phyloP scores from a whole-genome alignment of 1,140 invertebrate species.

The Hyles vespertilio region DNA sequence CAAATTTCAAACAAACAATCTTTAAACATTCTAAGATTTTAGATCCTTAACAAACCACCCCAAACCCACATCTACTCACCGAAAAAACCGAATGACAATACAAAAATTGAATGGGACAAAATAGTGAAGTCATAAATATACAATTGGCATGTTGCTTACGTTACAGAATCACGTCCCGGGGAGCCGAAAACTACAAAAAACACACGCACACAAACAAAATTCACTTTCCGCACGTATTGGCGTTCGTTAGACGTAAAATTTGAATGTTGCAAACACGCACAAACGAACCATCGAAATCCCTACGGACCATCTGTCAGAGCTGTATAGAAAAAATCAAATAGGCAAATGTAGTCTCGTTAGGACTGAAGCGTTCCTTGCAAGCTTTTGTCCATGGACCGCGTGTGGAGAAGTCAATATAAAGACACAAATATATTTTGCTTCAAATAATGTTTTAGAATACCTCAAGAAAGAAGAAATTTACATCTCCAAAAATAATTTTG shows the following conservation, averaged over 20 bases:
- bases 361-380: too few species aligned
- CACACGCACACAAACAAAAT: slow-evolving; percentile 30
- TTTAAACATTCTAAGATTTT: too few species aligned
- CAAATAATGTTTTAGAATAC: too few species aligned
- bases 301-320: slow-evolving; percentile 47
- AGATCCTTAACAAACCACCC: neutral
- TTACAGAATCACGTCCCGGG: slow-evolving; percentile 59
- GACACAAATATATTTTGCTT: too few species aligned
- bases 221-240: slow-evolving; percentile 65
- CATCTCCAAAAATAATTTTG: too few species aligned
- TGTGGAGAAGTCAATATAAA: too few species aligned
- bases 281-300: slow-evolving; percentile 66
- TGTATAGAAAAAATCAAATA: slow-evolving; percentile 7
- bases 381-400: too few species aligned
- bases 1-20: too few species aligned
- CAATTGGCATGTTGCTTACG: slow-evolving; percentile 65
- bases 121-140: slow-evolving; percentile 72
- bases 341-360: too few species aligned
- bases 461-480: too few species aligned
- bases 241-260: slow-evolving; percentile 51
- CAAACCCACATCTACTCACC: slow-evolving; percentile 9
- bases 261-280: slow-evolving; percentile 56
- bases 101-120: slow-evolving; percentile 51
- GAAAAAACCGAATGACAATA: slow-evolving; percentile 37
- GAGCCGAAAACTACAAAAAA: slow-evolving; percentile 51